Percentiles rank a stretch among this genome's conserved stretches.
Evolutionary conservation across 2,888 invertebrate species (phyloP).

Genomic region (Lepidonotus clava): DNA sequence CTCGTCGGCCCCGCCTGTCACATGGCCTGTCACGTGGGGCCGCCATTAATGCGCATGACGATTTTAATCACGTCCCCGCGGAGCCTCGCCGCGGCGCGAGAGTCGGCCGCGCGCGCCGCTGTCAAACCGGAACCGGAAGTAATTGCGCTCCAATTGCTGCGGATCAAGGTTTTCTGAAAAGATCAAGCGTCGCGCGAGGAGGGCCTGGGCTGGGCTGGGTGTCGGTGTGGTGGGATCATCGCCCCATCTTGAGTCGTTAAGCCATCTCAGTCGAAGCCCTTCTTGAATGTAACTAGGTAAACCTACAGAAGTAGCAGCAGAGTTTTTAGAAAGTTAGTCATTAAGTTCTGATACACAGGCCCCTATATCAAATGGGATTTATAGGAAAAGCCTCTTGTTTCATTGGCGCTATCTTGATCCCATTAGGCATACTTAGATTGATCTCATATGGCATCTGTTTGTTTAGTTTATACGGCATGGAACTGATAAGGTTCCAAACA

Average conservation of each 20-base stretch:
- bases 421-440: too few relatives aligned
- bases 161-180: constrained; percentile 29
- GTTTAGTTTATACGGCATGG: too few relatives aligned
- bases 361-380: too few relatives aligned
- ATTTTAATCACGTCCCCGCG: constrained; percentile 43
- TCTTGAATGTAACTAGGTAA: neutral
- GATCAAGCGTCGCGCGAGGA: constrained; percentile 36
- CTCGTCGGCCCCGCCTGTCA: constrained; percentile 3
- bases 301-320: too few relatives aligned
- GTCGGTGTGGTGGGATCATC: neutral
- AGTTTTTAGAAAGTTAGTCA: too few relatives aligned
- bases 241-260: constrained; percentile 1
- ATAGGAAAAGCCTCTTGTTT: too few relatives aligned
- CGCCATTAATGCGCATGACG: constrained; percentile 47
- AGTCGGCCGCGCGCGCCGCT: too few relatives aligned
- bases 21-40: neutral
- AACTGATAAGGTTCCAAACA: too few relatives aligned
- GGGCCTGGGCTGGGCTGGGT: neutral
- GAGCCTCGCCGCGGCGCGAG: neutral
- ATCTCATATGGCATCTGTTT: too few relatives aligned
- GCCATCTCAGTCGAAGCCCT: neutral
- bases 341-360: too few relatives aligned
- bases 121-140: constrained; percentile 44
- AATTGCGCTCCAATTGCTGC: constrained; percentile 38
- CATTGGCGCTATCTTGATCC: too few relatives aligned